A percentile compares a stretch with the other conserved stretches of the same genome.
Conservation (phyloP, 2,113 vertebrate genomes). For the Leucoraja erinaceus region DNA sequence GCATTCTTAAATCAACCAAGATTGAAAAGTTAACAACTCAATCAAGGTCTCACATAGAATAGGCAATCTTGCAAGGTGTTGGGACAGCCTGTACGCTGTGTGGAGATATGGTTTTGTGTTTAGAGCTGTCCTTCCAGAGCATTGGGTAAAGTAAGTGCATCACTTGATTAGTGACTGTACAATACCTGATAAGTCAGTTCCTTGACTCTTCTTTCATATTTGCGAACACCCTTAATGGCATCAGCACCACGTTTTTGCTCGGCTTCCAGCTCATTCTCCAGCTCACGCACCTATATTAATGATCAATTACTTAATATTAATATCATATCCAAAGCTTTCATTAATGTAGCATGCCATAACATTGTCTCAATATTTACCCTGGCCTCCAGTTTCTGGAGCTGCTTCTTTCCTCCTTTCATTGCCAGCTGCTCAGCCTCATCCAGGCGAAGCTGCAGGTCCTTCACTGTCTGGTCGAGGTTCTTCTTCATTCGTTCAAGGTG, state of each 20-base stretch:
- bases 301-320: background rate
- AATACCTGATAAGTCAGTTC: slow-evolving; percentile 40
- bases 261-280: slow-evolving; percentile 60
- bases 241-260: slow-evolving; percentile 61
- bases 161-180: background rate
- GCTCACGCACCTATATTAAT: slow-evolving; percentile 55
- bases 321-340: no score
- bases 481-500: slow-evolving; percentile 56
- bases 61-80: no score
- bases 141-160: no score
- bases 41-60: no score
- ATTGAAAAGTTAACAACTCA: no score
- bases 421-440: slow-evolving; percentile 67
- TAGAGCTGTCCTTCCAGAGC: no score
- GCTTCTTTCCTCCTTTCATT: slow-evolving; percentile 66
- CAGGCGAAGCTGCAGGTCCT: slow-evolving; percentile 64
- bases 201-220: slow-evolving; percentile 50
- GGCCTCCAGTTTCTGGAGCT: slow-evolving; percentile 65
- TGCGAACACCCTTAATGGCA: slow-evolving; percentile 60
- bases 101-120: no score
- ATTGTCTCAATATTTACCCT: slow-evolving; percentile 48
- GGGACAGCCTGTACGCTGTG: no score
- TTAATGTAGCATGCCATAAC: no score
- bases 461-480: slow-evolving; percentile 70
- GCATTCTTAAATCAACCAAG: no score